Base-by-base conservation (phyloP, 2,113 vertebrate genomes). In the Chunga burmeisteri region DNA sequence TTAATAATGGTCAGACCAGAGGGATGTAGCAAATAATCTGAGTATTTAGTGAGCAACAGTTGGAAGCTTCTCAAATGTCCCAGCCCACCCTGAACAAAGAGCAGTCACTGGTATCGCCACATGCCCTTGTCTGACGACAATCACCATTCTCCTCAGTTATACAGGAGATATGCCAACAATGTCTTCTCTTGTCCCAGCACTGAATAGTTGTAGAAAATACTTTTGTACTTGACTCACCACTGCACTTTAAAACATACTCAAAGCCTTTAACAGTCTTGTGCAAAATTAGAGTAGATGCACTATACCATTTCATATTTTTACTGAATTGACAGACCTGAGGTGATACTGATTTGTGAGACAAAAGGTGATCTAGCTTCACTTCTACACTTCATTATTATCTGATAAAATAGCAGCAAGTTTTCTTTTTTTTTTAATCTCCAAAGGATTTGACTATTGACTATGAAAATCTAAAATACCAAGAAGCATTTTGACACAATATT, bases 1-100 rank as follows among this genome's bases (percentile, higher is more conserved):
- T 26, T n/a, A 56, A 11, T 9, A 32, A 42, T 1, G 5, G 56
- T 30, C 50, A 79, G 29, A 61, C 16, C 46, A 67, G 53, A 59
- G 27, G n/a, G n/a, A 36, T 6, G 21, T 4, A 40, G 52, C 1
- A 0, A 52, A 46, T 8, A 29, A 40, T 14, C 44, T 2, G 5
- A 65, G 22, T n/a, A 38, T 26, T 86, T 22, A 67, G 61, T 8
- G 34, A 59, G 14, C 23, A 72, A 32, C 16, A 13, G 27, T 2
- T 47, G 7, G 71, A 77, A 68, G 62, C 26, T 42, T 26, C 71
- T 49, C 56, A 42, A 30, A 18, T 10, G 11, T 47, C 61, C 46
- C 47, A 84, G 56, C 49, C 49, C 63, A 49, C 29, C 42, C 40
- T 14, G 44, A 66, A 52, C 34, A 25, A n/a, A 32, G 30, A 25